phyloP scores from a whole-genome alignment of 92 coral and sea anemone species.

The Siderastrea siderea region DNA sequence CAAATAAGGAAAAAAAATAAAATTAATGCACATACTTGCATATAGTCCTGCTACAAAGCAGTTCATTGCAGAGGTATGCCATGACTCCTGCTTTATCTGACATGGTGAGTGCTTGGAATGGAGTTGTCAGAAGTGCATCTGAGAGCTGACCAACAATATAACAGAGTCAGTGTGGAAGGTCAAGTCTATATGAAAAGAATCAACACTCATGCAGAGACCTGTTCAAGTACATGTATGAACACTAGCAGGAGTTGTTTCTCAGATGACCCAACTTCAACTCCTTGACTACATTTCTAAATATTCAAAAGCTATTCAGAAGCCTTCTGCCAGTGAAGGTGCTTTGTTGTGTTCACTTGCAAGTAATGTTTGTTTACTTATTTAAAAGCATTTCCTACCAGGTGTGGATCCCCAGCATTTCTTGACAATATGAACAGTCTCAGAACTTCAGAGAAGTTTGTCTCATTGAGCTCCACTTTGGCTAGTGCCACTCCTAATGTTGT shows the following conservation, averaged over 20 bases:
- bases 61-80: slow-evolving; percentile 95
- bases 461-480: slow-evolving; percentile 93
- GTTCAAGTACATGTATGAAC: too few relatives aligned
- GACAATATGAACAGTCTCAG: slow-evolving; percentile 86
- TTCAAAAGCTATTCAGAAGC: too few relatives aligned
- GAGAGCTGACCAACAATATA: slow-evolving; percentile 69
- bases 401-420: slow-evolving; percentile 89
- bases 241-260: too few relatives aligned
- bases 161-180: not conserved
- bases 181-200: too few relatives aligned
- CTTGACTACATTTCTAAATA: too few relatives aligned
- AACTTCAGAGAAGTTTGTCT: slow-evolving; percentile 90
- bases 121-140: slow-evolving; percentile 85
- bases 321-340: too few relatives aligned
- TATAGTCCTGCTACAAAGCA: slow-evolving; percentile 88
- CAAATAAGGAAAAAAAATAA: not conserved
- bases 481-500: slow-evolving; percentile 91
- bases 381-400: slow-evolving; percentile 73
- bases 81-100: slow-evolving; percentile 85
- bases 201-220: too few relatives aligned
- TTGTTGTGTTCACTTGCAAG: too few relatives aligned
- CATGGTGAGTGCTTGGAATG: slow-evolving; percentile 91
- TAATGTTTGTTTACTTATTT: not conserved
- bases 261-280: too few relatives aligned
- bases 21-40: slow-evolving; percentile 70